These are phyloP conservation scores for Clarias magur DNA, from an alignment of 2,113 vertebrate genomes.

Conservation along the genomic window DNA sequence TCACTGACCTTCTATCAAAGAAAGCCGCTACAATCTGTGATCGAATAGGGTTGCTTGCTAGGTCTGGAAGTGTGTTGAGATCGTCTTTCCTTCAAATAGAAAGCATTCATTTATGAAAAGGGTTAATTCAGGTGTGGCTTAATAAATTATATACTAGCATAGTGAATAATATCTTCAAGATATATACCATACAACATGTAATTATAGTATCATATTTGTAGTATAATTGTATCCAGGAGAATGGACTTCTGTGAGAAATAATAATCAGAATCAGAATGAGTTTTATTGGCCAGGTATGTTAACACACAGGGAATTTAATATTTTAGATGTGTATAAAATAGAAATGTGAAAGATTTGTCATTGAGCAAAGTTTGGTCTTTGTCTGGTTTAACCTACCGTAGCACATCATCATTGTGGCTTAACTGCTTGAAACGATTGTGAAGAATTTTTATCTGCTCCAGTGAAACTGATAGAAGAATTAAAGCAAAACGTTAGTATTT, in stretches of 20 bases:
- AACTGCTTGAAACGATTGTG: conserved; percentile 88
- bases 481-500: conserved; percentile 7
- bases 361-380: not conserved
- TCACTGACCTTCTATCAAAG: conserved; percentile 85
- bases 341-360: not conserved
- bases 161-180: not conserved
- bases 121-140: not conserved
- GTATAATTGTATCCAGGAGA: not conserved
- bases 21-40: conserved; percentile 89
- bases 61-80: conserved; percentile 83
- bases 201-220: no score
- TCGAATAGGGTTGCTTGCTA: conserved; percentile 88
- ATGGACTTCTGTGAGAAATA: not conserved
- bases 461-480: conserved; percentile 77
- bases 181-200: not conserved
- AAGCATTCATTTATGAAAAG: not conserved
- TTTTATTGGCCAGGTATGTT: no score
- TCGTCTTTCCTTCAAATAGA: conserved; percentile 78
- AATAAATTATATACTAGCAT: not conserved
- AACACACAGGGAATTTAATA: no score
- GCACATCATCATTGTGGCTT: conserved; percentile 80
- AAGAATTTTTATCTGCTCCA: conserved; percentile 85
- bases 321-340: not conserved
- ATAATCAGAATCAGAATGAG: not conserved
- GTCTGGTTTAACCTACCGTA: conserved; percentile 69